A percentile compares a stretch with the other conserved stretches of the same genome.
Conservation (phyloP, 2,797 vertebrate genomes). For the Crax fasciolata region DNA sequence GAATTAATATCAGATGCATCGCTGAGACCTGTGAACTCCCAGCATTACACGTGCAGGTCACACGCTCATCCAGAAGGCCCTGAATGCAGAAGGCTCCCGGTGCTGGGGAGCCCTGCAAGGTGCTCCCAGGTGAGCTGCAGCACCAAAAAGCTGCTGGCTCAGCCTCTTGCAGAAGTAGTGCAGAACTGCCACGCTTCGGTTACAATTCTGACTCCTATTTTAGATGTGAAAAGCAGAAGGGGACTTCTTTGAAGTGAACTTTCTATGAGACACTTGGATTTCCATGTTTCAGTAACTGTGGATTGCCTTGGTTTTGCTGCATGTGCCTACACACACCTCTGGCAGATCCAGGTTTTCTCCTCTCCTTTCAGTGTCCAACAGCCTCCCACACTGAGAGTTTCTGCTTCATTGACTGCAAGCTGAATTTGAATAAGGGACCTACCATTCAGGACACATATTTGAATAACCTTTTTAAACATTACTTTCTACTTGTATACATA, state of each 20-base stretch:
- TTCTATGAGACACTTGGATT: not conserved
- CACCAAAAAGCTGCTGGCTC: fast-evolving
- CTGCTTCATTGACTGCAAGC: not conserved
- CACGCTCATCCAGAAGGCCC: fast-evolving
- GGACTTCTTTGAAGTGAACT: not conserved
- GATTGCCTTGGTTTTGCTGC: not conserved
- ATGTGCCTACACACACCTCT: fast-evolving
- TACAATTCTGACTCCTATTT: fast-evolving
- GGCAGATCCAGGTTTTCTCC: not conserved
- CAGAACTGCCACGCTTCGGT: fast-evolving
- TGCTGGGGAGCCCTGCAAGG: fast-evolving
- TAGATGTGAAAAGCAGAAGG: not conserved
- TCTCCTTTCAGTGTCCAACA: not conserved
- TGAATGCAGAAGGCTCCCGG: not conserved
- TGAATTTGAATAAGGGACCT: not conserved
- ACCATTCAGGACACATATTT: not conserved
- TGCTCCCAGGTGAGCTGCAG: fast-evolving
- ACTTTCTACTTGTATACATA: not conserved
- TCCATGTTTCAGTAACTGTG: fast-evolving
- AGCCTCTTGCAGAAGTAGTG: not conserved
- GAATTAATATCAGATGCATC: fast-evolving
- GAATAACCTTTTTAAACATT: not conserved
- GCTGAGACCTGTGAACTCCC: fast-evolving
- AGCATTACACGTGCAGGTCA: fast-evolving
- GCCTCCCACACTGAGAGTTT: not conserved